These are phyloP conservation scores for Drosophila seclusa DNA, from an alignment of 2,888 invertebrate species.

Conservation along the genomic window DNA sequence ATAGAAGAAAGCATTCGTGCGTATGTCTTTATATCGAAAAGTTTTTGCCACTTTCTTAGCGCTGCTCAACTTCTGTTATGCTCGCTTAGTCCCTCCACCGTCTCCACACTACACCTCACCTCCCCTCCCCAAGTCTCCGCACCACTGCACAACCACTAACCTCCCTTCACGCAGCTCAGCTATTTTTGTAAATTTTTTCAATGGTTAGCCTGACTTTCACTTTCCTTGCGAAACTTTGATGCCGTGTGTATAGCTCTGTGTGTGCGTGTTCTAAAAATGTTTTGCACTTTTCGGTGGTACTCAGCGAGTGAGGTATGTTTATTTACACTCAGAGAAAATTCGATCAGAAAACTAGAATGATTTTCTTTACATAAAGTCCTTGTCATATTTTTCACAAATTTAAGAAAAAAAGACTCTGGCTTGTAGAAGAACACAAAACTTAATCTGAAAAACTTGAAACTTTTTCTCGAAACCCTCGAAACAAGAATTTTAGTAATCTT, in stretches of 20 bases:
- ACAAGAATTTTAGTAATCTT: no score
- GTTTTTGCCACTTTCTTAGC: slow-evolving; percentile 75
- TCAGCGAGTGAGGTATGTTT: slow-evolving; percentile 45
- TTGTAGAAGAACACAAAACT: no score
- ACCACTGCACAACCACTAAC: neutral
- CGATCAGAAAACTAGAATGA: neutral
- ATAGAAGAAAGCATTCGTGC: slow-evolving; percentile 64
- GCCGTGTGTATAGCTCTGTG: slow-evolving; percentile 18
- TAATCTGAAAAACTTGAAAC: no score
- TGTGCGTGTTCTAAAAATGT: slow-evolving; percentile 38
- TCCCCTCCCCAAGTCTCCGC: neutral
- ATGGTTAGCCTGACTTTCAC: slow-evolving; percentile 59
- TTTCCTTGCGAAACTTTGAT: slow-evolving; percentile 44
- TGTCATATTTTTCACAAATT: no score
- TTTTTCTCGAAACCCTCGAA: no score
- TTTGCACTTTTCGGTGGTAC: slow-evolving; percentile 42
- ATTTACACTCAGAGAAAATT: slow-evolving; percentile 28
- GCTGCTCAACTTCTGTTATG: slow-evolving; percentile 78
- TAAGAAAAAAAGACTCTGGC: no score
- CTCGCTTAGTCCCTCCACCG: slow-evolving; percentile 63
- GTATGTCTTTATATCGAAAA: slow-evolving; percentile 78
- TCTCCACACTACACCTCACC: neutral
- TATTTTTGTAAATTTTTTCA: slow-evolving; percentile 54
- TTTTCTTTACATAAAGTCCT: no score
- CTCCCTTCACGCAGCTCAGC: slow-evolving; percentile 16